A percentile compares a stretch with the other conserved stretches of the same genome.
Conservation (phyloP, 2,113 vertebrate species). For the Bubo blakistoni region DNA sequence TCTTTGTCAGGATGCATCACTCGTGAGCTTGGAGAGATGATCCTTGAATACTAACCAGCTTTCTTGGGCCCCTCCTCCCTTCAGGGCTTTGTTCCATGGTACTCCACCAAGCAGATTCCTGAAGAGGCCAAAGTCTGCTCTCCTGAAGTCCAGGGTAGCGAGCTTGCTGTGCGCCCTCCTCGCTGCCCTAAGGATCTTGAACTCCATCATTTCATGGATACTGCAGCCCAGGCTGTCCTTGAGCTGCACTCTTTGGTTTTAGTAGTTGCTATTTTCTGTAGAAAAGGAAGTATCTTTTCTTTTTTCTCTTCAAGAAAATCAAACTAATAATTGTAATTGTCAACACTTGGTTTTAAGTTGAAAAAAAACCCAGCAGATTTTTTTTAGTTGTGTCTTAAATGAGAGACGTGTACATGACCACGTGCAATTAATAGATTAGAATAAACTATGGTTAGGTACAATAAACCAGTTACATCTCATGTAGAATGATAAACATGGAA, state of each 20-base stretch:
- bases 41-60: too few species aligned
- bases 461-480: background rate
- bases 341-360: background rate
- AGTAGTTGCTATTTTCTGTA: background rate
- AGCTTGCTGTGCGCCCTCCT: too few species aligned
- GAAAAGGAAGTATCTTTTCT: background rate
- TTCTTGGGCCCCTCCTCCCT: too few species aligned
- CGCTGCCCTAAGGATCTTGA: too few species aligned
- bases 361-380: background rate
- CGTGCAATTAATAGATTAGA: background rate
- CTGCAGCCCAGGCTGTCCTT: too few species aligned
- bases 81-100: too few species aligned
- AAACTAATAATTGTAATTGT: background rate
- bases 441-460: background rate
- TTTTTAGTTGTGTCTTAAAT: background rate
- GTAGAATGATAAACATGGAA: background rate
- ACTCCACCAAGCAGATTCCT: too few species aligned
- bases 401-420: accelerated
- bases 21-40: too few species aligned
- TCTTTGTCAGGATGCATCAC: too few species aligned
- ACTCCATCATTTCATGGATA: too few species aligned
- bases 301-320: background rate
- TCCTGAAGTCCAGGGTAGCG: too few species aligned
- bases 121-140: too few species aligned
- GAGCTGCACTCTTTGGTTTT: background rate